Evolutionary conservation across 2,797 vertebrate genomes (phyloP).

Genomic region (Rhinophrynus dorsalis): DNA sequence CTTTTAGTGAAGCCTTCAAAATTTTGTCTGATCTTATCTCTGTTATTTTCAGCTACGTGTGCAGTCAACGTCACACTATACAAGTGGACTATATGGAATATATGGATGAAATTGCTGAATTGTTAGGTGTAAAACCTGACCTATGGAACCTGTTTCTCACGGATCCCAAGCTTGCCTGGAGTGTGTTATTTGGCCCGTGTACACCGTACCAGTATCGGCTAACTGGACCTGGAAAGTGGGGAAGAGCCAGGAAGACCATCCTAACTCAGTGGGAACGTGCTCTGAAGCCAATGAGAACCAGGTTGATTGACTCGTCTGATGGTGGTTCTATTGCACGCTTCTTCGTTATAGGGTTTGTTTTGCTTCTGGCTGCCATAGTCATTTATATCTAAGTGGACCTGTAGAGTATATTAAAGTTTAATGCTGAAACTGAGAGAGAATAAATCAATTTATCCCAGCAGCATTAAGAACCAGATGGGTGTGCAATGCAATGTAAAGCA

Average conservation of each 20-base stretch:
- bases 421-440: background rate
- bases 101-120: constrained; percentile 71
- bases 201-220: constrained; percentile 81
- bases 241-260: constrained; percentile 77
- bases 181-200: constrained; percentile 74
- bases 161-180: constrained; percentile 72
- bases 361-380: constrained; percentile 56
- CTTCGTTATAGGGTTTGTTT: constrained; percentile 56
- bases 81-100: constrained; percentile 71
- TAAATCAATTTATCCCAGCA: background rate
- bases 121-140: constrained; percentile 69
- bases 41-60: constrained; percentile 54
- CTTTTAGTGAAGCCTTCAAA: too few relatives aligned
- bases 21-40: too few relatives aligned
- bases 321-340: constrained; percentile 45
- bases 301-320: constrained; percentile 50
- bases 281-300: constrained; percentile 70
- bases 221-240: constrained; percentile 75
- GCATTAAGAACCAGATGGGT: too few relatives aligned
- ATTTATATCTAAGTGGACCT: constrained; percentile 46
- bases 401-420: background rate
- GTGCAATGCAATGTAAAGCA: too few relatives aligned
- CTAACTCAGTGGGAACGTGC: constrained; percentile 78
- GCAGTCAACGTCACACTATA: constrained; percentile 63
- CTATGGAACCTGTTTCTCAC: constrained; percentile 66